Evolutionary conservation across 2,113 vertebrate genomes (phyloP).

Genomic region (Castor canadensis): DNA sequence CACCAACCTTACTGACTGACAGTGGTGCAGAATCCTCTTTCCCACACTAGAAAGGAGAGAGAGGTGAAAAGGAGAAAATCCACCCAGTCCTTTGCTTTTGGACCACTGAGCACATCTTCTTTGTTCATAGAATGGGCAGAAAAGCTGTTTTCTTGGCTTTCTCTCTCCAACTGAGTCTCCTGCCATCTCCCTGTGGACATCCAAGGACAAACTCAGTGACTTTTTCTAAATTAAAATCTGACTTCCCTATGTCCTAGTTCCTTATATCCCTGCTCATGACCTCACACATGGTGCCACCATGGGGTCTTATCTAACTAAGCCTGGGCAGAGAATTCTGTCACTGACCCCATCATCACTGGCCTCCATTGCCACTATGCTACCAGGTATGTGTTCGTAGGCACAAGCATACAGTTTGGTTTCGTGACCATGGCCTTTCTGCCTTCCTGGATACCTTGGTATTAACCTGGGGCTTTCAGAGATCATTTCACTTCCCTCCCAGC

Average conservation of each 20-base stretch:
- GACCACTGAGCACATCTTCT: background rate
- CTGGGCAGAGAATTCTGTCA: background rate
- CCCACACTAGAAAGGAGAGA: background rate
- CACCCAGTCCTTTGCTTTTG: background rate
- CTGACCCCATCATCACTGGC: background rate
- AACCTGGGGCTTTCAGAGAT: background rate
- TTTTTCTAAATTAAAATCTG: background rate
- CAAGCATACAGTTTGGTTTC: rapidly evolving
- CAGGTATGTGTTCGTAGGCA: background rate
- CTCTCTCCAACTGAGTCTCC: background rate
- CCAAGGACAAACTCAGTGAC: background rate
- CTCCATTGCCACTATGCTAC: too few relatives aligned
- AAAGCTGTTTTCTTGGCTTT: background rate
- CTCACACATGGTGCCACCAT: rapidly evolving
- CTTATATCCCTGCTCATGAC: background rate
- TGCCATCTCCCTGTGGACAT: background rate
- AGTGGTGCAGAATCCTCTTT: background rate
- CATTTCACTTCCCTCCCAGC: background rate
- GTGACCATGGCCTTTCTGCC: background rate
- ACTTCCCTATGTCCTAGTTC: background rate
- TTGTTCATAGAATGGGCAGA: background rate
- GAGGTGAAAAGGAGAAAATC: background rate
- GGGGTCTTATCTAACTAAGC: background rate
- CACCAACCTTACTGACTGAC: background rate
- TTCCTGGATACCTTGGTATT: background rate